These are phyloP conservation scores for Xylocopa sonorina DNA, from an alignment of 1,140 invertebrate genomes.

Conservation along the genomic window DNA sequence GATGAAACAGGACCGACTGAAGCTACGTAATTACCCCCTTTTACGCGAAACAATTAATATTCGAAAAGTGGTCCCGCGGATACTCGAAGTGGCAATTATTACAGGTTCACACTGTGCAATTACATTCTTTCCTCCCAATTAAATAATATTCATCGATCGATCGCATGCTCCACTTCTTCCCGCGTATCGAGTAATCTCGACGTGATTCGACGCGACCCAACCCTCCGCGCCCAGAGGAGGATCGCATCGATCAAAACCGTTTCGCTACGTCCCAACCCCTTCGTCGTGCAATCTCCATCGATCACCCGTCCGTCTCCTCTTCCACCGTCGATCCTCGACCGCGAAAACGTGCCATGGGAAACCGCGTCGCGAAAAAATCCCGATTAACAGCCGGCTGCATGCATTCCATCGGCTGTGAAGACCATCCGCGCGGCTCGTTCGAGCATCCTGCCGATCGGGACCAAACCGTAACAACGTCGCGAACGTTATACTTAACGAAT, in stretches of 20 bases:
- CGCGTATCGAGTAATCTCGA: no score
- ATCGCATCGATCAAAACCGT: background rate
- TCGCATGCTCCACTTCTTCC: no score
- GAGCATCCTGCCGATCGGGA: background rate
- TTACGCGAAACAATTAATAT: no score
- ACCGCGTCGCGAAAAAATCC: background rate
- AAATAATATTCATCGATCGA: no score
- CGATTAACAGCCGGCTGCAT: background rate
- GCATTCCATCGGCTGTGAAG: background rate
- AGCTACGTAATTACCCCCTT: no score
- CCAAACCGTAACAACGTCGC: constrained; percentile 9
- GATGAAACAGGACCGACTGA: no score
- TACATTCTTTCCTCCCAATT: no score
- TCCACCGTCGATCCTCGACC: background rate
- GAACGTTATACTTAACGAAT: constrained; percentile 1
- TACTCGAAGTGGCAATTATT: no score
- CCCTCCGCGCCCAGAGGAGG: no score
- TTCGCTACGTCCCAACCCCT: background rate
- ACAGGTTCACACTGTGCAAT: no score
- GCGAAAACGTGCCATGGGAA: background rate
- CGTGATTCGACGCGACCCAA: no score
- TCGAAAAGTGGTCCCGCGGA: no score
- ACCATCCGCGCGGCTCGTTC: background rate
- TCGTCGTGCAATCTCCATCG: background rate
- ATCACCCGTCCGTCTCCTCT: background rate